Evolutionary conservation across 2,113 vertebrate genomes (phyloP), one percentile per base, ranked within the genome.

Genomic region (Etheostoma cragini): DNA sequence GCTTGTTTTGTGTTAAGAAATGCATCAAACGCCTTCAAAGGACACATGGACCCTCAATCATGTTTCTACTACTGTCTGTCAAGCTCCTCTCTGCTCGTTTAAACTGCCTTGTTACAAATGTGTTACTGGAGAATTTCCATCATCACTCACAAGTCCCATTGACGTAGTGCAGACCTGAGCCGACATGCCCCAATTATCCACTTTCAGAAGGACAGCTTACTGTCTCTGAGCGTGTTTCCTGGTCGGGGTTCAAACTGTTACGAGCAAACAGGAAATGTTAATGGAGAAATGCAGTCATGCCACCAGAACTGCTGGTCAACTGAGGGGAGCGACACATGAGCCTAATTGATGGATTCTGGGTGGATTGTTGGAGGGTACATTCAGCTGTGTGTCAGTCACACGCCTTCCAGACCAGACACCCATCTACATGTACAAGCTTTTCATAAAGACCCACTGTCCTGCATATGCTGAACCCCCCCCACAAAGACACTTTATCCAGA

Each of bases 261-360:
- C 52, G 22, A 75, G 70, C 56, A 80, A 89, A 81, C 69, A 67
- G 75, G 85, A 81, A 70, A 56, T 47, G 61, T 65, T 19, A 47
- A 53, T 49, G 22, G 70, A 80, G 69, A 82, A 88, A 87, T 82
- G 66, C 49, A 63, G 79, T 81, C 81, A 77, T 80, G 77, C 71
- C 84, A 78, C 50, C 47, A 57, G 68, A 86, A 72, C 58, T 45
- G 68, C 72, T 85, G 81, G 84, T 83, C 78, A 89, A 56, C 69
- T 61, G 70, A 79, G 78, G 80, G 26, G 30, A 87, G 76, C 3
- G 91, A 80, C 91, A 93, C 81, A 30, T 53, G 77, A 93, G 62
- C 73, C 87, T 92, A 92, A 93, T 89, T 90, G 85, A 76, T 45
- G 84, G 84, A 89, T 90, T 90, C 47, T 57, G 50, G 54, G 33